Base-by-base conservation (phyloP, 1,140 invertebrate species). In the Drosophila setifemur region DNA sequence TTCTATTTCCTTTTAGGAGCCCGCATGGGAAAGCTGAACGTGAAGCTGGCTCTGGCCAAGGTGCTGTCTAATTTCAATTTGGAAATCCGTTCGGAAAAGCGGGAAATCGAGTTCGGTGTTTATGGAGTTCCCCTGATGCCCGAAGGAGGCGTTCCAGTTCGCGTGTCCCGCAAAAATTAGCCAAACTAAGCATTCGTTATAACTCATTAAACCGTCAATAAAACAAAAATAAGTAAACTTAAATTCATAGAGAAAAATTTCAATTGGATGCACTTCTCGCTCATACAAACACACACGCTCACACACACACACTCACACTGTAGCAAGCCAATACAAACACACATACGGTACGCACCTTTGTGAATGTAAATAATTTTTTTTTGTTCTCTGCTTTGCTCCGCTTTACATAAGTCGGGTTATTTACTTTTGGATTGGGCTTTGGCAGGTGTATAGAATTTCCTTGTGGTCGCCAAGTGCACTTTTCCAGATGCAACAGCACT, bases 21-120 rank as follows among this genome's bases (percentile, higher is more conserved):
- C 25, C 55, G 87, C 39, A 74, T 89, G 87, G 88, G 88, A 12
- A 78, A 76, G 9, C 8, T 89, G 3, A 89, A 86, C 44, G 69
- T 78, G 0, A 89, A 89, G 37, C 50, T 89, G 11, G 88, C 83
- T 0, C 4, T 89, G 6, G 61, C 70, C 37, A 89, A 86, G 50
- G 55, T 89, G 9, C 43, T 89, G 2, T 66, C 73, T 4, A 89
- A 58, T 29, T 89, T 74, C 29, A 47, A 76, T 9, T 26, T 89
- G 23, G 77, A 82, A 12, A 54, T 44, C 0, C 33, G 47, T 1
- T 6, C 19, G 11, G 43, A 75, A n/a, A 60, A 63, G 9, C 40
- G 9, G 0, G 79, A 83, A n/a, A 74, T 83, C 9, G 66, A 83
- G 7, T 75, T 83, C 1, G 57, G 43, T 0, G 43, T 74, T 0